Conservation (phyloP, 1,140 invertebrate genomes). For the Caenorhabditis brenneri region DNA sequence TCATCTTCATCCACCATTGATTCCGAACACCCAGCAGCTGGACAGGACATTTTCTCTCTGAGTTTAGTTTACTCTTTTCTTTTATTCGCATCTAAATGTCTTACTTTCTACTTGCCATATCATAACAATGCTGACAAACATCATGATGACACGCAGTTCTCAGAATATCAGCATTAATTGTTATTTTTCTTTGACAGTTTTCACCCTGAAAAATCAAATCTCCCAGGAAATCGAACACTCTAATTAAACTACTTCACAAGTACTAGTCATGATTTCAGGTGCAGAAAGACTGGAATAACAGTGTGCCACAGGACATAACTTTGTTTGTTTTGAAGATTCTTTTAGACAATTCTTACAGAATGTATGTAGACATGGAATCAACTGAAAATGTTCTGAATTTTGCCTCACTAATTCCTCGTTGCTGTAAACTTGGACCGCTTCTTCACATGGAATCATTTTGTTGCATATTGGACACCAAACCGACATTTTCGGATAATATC, state of each 20-base stretch:
- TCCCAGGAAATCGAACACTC: neutral
- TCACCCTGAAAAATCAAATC: slow-evolving; percentile 54
- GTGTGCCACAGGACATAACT: slow-evolving; percentile 38
- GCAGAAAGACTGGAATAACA: slow-evolving; percentile 52
- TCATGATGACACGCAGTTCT: slow-evolving; percentile 55
- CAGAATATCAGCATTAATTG: slow-evolving; percentile 46
- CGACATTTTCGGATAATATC: neutral
- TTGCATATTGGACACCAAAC: neutral
- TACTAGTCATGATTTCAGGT: slow-evolving; percentile 10
- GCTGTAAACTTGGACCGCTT: slow-evolving; percentile 14
- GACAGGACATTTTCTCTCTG: slow-evolving; percentile 50
- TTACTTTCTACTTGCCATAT: slow-evolving; percentile 50
- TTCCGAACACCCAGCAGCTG: slow-evolving; percentile 50
- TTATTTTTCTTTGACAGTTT: slow-evolving; percentile 55
- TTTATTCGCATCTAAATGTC: neutral
- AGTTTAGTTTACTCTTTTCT: neutral
- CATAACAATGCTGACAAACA: slow-evolving; percentile 57
- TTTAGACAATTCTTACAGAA: slow-evolving; percentile 53
- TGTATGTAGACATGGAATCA: slow-evolving; percentile 57
- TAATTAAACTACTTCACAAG: neutral
- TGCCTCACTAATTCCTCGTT: too few relatives aligned
- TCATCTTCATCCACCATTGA: slow-evolving; percentile 53
- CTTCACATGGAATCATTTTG: neutral
- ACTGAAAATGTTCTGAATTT: too few relatives aligned
- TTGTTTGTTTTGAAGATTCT: slow-evolving; percentile 5